phyloP scores from a whole-genome alignment of 2,113 vertebrate species.

The Varanus komodoensis region DNA sequence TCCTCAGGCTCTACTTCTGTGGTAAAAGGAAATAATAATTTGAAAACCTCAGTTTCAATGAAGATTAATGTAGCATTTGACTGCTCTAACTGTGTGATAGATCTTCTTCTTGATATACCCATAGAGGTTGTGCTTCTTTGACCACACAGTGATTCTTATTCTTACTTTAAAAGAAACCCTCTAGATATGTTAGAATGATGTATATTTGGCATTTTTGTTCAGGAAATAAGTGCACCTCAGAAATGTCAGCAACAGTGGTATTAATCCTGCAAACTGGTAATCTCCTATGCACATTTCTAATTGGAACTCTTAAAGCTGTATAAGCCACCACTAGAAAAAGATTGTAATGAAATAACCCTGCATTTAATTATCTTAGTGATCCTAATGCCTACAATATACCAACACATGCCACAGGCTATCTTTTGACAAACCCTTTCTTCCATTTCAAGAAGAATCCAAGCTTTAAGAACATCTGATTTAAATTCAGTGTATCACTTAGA shows the following conservation, averaged over 20 bases:
- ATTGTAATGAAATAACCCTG: slow-evolving; percentile 13
- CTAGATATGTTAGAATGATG: neutral
- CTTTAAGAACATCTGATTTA: slow-evolving; percentile 6
- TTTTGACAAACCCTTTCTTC: slow-evolving; percentile 25
- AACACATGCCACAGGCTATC: slow-evolving; percentile 1
- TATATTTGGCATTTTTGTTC: neutral
- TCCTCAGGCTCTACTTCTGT: too few species aligned
- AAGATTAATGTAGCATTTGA: too few species aligned
- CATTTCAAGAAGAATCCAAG: neutral
- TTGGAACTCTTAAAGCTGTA: slow-evolving; percentile 15
- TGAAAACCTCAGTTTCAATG: too few species aligned
- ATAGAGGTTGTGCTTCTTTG: neutral
- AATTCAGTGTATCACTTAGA: slow-evolving; percentile 13
- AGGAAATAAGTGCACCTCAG: neutral
- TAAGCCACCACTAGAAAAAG: slow-evolving; percentile 22
- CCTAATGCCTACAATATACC: neutral
- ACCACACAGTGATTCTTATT: neutral
- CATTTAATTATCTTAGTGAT: slow-evolving; percentile 3
- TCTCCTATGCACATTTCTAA: neutral
- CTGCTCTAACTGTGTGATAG: too few species aligned
- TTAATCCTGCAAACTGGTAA: neutral
- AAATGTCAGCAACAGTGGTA: slow-evolving; percentile 2
- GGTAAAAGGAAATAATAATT: too few species aligned
- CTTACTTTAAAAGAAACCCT: neutral
- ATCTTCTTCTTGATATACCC: neutral